Conservation (phyloP, 2,113 vertebrate species). For the Chaenocephalus aceratus region DNA sequence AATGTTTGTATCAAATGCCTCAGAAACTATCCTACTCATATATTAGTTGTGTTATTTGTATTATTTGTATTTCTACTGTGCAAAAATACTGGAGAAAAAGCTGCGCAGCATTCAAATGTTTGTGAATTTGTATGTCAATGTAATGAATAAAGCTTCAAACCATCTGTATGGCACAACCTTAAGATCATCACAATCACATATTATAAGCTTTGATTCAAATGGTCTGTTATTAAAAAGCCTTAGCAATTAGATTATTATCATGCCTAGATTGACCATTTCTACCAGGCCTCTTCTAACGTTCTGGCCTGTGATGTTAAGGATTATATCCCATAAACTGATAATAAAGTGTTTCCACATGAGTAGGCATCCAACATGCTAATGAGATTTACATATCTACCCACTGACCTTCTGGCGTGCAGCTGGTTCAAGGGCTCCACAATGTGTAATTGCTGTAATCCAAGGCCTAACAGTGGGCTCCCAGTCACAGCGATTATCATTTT, state of each 20-base stretch:
- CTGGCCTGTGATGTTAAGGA: slow-evolving; percentile 3
- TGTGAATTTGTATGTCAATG: too few relatives aligned
- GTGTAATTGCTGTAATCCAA: slow-evolving; percentile 36
- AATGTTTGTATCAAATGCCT: too few relatives aligned
- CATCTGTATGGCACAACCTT: too few relatives aligned
- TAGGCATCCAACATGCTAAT: slow-evolving; percentile 42
- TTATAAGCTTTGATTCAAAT: not conserved
- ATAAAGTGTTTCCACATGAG: slow-evolving; percentile 16
- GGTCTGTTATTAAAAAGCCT: not conserved
- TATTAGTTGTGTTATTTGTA: too few relatives aligned
- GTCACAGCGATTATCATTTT: slow-evolving; percentile 39
- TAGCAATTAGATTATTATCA: not conserved
- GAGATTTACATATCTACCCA: slow-evolving; percentile 54
- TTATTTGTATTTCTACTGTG: too few relatives aligned
- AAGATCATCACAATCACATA: not conserved
- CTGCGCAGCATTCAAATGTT: too few relatives aligned
- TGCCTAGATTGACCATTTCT: slow-evolving; percentile 3
- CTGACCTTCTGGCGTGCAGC: slow-evolving; percentile 35
- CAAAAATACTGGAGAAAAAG: too few relatives aligned
- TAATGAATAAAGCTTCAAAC: too few relatives aligned
- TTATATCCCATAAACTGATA: slow-evolving; percentile 18
- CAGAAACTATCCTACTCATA: too few relatives aligned
- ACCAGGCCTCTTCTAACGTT: not conserved
- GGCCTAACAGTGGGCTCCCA: slow-evolving; percentile 21
- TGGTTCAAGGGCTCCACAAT: slow-evolving; percentile 20